Percentiles rank a stretch among this genome's conserved stretches.
phyloP scores from a whole-genome alignment of 2,113 vertebrate genomes.

The Atlantisia rogersi region DNA sequence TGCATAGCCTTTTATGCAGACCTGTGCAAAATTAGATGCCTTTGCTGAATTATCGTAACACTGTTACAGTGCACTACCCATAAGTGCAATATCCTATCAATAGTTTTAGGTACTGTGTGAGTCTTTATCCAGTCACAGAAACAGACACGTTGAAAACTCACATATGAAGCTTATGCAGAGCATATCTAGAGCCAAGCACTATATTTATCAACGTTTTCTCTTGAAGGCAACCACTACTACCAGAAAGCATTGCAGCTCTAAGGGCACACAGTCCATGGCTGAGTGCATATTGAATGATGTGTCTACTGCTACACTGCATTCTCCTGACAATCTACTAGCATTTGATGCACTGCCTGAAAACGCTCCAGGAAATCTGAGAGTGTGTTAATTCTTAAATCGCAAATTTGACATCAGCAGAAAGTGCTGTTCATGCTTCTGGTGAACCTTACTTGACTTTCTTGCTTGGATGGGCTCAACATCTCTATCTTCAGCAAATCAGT shows the following conservation, averaged over 20 bases:
- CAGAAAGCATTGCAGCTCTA: not conserved
- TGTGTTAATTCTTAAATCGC: conserved; percentile 32
- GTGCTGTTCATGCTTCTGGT: not conserved
- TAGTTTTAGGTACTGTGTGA: not conserved
- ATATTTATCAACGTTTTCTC: not conserved
- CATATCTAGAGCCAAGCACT: not conserved
- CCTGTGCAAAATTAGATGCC: not conserved
- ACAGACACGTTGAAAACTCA: not conserved
- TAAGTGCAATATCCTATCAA: not conserved
- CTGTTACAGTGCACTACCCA: not conserved
- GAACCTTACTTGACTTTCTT: conserved; percentile 13
- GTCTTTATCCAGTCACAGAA: not conserved
- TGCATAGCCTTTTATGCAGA: not conserved
- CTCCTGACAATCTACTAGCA: not conserved
- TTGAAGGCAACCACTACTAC: not conserved
- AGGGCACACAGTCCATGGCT: not conserved
- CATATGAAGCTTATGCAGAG: not conserved
- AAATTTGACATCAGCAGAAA: not conserved
- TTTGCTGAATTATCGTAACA: not conserved
- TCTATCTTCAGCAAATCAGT: conserved; percentile 11
- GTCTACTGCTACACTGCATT: not conserved
- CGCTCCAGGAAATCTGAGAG: not conserved
- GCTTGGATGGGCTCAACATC: not conserved
- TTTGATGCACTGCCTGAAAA: conserved; percentile 22
- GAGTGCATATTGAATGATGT: not conserved